These are phyloP conservation scores for Ascidia mentula DNA, from an alignment of 23 tunicate genomes.

Conservation along the genomic window DNA sequence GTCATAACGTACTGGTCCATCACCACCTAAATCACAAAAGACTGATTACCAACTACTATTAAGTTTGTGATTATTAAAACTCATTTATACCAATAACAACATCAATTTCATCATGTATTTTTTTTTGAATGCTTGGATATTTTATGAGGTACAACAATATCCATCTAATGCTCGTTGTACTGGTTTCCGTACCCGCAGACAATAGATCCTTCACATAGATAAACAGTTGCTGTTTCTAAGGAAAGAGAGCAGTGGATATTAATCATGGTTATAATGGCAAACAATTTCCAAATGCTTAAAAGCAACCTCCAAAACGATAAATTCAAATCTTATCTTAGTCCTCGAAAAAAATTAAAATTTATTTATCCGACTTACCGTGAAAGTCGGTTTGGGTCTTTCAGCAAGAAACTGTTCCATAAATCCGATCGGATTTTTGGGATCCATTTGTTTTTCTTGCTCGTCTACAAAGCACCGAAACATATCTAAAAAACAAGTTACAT, in stretches of 20 bases:
- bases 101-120: constrained; percentile 10
- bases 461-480: neutral
- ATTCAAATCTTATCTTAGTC: no score
- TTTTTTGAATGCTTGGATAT: neutral
- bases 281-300: no score
- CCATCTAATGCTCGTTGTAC: constrained; percentile 14
- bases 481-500: neutral
- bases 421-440: neutral
- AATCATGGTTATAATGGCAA: neutral
- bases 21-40: neutral
- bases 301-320: no score
- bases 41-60: no score
- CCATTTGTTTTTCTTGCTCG: neutral
- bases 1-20: constrained; percentile 6
- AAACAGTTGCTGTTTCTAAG: neutral
- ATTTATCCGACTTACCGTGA: no score
- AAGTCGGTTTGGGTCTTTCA: neutral
- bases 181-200: constrained; percentile 15
- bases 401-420: neutral
- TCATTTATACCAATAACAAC: constrained; percentile 11
- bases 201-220: constrained; percentile 4
- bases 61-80: no score
- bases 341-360: no score
- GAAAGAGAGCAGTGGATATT: neutral
- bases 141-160: constrained; percentile 1